Conservation (phyloP, 2,113 vertebrate species). For the Clarias gariepinus region DNA sequence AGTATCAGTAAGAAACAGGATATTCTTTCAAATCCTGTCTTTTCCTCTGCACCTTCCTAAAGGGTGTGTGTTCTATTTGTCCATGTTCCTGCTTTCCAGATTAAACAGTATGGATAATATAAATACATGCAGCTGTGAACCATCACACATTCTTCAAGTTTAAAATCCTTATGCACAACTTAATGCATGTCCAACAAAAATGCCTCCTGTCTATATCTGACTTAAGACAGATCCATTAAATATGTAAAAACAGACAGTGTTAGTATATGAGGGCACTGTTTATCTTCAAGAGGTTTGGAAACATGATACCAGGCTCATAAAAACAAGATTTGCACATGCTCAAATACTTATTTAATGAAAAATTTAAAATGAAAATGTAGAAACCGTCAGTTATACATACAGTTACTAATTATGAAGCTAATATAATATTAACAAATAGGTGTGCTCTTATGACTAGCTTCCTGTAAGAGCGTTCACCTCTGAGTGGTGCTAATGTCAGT, state of each 20-base stretch:
- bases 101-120: constrained; percentile 26
- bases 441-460: background rate
- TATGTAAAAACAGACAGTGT: background rate
- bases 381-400: background rate
- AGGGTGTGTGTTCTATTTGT: background rate
- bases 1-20: background rate
- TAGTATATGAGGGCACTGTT: background rate
- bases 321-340: background rate
- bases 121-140: constrained; percentile 33
- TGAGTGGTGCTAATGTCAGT: background rate
- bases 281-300: background rate
- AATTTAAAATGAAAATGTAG: background rate
- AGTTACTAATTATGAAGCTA: background rate
- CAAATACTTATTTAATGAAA: background rate
- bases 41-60: constrained; percentile 34
- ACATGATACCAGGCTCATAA: background rate
- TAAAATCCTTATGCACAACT: constrained; percentile 8
- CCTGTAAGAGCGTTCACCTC: background rate
- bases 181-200: constrained; percentile 14
- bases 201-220: constrained; percentile 3
- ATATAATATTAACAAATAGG: background rate
- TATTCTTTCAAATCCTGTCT: background rate
- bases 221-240: background rate
- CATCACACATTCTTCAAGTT: background rate
- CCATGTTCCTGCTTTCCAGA: constrained; percentile 10